Conservation (phyloP, 2,113 vertebrate genomes). For the Paralichthys olivaceus region DNA sequence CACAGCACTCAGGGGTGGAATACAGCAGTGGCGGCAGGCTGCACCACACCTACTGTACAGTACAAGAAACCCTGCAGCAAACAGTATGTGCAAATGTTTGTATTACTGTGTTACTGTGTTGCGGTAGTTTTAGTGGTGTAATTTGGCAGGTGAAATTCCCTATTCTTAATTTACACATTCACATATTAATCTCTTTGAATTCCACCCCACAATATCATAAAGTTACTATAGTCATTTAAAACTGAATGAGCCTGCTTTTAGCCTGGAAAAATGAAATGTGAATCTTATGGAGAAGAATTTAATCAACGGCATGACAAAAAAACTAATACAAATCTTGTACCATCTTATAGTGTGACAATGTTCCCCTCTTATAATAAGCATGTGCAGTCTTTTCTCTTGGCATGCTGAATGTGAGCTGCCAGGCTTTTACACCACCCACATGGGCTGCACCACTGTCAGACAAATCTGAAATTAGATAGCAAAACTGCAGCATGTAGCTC, state of each 20-base stretch:
- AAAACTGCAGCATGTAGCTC: constrained; percentile 35
- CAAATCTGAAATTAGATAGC: constrained; percentile 58
- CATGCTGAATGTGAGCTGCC: constrained; percentile 41
- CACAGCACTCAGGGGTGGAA: constrained; percentile 60
- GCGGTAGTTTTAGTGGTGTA: neutral
- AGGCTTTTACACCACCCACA: constrained; percentile 67
- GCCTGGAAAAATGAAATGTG: neutral
- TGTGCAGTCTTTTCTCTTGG: constrained; percentile 26
- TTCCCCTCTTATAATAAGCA: constrained; percentile 43
- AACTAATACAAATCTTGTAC: neutral
- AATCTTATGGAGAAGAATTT: constrained; percentile 1
- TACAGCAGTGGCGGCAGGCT: constrained; percentile 46
- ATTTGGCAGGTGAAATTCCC: neutral
- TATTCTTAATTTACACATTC: neutral
- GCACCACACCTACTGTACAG: constrained; percentile 43
- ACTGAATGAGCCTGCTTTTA: neutral
- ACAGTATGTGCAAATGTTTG: constrained; percentile 24
- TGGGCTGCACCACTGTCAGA: constrained; percentile 53
- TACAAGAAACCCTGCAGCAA: constrained; percentile 57
- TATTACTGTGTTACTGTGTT: constrained; percentile 4
- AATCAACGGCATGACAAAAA: neutral
- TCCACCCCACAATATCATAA: neutral
- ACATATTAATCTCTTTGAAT: neutral
- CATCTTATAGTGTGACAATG: constrained; percentile 2
- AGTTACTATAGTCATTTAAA: neutral